Evolutionary conservation across 2,888 invertebrate species (phyloP).

Genomic region (Dascillus cervinus): DNA sequence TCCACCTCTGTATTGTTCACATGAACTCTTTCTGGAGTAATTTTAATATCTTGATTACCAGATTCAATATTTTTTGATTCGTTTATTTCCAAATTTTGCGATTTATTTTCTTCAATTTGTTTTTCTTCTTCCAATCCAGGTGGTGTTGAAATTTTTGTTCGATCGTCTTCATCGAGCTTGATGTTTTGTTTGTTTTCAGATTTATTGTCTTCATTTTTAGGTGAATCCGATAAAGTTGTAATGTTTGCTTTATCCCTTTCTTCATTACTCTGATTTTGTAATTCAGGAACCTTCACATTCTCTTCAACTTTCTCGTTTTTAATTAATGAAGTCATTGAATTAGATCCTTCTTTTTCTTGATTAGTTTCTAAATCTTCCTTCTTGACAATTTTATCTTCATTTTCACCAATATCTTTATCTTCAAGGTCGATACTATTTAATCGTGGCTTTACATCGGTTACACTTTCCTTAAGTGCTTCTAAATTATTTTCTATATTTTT

Average conservation of each 20-base stretch:
- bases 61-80: constrained; percentile 3
- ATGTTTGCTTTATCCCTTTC: constrained; percentile 4
- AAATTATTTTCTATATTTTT: no score
- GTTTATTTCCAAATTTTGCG: no score
- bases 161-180: background rate
- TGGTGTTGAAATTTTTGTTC: background rate
- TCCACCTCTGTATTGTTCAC: background rate
- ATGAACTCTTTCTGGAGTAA: constrained; percentile 4
- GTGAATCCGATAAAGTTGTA: background rate
- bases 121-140: background rate
- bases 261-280: background rate
- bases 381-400: constrained; percentile 19
- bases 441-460: no score
- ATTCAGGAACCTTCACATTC: background rate
- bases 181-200: background rate
- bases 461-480: no score
- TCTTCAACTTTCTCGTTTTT: background rate
- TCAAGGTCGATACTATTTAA: no score
- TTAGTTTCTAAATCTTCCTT: constrained; percentile 3
- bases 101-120: background rate
- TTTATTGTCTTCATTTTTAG: constrained; percentile 3
- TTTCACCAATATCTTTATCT: constrained; percentile 6
- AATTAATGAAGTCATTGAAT: no score
- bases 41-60: constrained; percentile 2
- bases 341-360: no score